Evolutionary conservation across 2,888 invertebrate genomes (phyloP), one percentile per base, ranked within the genome.

Genomic region (Eumacrocentrus americanus): DNA sequence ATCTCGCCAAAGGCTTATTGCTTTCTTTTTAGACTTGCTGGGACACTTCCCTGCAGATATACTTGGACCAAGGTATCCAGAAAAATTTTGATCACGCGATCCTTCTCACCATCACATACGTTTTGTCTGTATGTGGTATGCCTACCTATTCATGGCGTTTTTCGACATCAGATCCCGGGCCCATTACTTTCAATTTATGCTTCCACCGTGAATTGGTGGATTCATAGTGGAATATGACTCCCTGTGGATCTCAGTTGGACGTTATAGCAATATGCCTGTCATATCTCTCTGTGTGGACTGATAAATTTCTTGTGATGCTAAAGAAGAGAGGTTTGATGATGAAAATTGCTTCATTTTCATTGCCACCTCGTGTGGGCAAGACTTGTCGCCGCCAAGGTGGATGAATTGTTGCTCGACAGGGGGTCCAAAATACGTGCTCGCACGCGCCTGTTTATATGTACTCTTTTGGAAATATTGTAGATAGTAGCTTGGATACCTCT

Each of bases 111-210:
- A 4, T 4, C 29, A 29, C 9, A 29, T 29, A 9, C 29, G 9
- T 29, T 29, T n/a, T n/a, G n/a, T 29, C 29, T 29, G 4, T 29
- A 29, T 29, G 4, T 29, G 4, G 29, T 4, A 29, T 9, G 29
- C 29, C n/a, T 14, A 23, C 38, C 40, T 52, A 40, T 40, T 52
- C 38, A 18, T 50, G 18, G 35, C 18, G 18, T n/a, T 50, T 16
- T 16, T 38, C 20, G 18, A 42, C 20, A 42, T 42, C 20, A 20
- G n/a, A 42, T 42, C 20, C 5, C n/a, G 12, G 46, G 22, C 46
- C 75, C 76, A 76, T 78, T 78, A 77, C 73, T 77, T 78, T 77
- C 76, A 77, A 79, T 79, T 79, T 78, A 79, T 79, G 77, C 70
- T 69, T 72, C 71, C 62, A 65, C 63, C 69, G 50, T 57, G 52